Evolutionary conservation across 2,113 vertebrate genomes (phyloP).

Genomic region (Stigmatopora argus): DNA sequence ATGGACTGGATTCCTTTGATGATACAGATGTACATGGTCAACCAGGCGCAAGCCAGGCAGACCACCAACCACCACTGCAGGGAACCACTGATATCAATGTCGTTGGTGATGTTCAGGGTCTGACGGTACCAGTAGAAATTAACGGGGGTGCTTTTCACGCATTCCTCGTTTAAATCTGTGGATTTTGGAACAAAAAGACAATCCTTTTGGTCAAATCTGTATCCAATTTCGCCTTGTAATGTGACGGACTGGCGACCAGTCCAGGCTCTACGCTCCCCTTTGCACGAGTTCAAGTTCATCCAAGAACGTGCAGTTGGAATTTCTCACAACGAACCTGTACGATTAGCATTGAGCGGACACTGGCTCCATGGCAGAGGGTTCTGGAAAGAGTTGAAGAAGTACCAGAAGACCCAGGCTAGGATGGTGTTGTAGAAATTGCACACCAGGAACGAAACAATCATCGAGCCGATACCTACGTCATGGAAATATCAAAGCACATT

Average conservation of each 20-base stretch:
- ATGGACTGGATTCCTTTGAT: conserved; percentile 82
- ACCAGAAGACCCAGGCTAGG: conserved; percentile 85
- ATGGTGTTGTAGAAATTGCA: conserved; percentile 81
- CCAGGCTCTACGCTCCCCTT: no score
- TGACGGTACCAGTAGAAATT: conserved; percentile 91
- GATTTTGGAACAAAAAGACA: neutral
- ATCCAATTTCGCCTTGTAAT: no score
- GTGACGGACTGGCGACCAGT: no score
- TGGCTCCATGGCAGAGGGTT: conserved; percentile 79
- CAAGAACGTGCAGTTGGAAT: no score
- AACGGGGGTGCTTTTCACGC: conserved; percentile 73
- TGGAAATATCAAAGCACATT: neutral
- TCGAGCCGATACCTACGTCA: conserved; percentile 66
- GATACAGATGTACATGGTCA: conserved; percentile 79
- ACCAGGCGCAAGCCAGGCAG: conserved; percentile 77
- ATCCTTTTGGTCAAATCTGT: neutral
- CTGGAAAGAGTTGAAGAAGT: conserved; percentile 83
- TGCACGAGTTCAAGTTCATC: no score
- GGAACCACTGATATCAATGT: conserved; percentile 64
- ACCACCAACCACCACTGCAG: conserved; percentile 80
- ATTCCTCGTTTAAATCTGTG: conserved; percentile 75
- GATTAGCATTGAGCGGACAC: conserved; percentile 74
- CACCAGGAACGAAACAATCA: conserved; percentile 72
- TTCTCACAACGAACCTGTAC: conserved; percentile 67
- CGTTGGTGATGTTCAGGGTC: conserved; percentile 79